Evolutionary conservation across 2,888 invertebrate species (phyloP).

Genomic region (Cataglyphis cursor): DNA sequence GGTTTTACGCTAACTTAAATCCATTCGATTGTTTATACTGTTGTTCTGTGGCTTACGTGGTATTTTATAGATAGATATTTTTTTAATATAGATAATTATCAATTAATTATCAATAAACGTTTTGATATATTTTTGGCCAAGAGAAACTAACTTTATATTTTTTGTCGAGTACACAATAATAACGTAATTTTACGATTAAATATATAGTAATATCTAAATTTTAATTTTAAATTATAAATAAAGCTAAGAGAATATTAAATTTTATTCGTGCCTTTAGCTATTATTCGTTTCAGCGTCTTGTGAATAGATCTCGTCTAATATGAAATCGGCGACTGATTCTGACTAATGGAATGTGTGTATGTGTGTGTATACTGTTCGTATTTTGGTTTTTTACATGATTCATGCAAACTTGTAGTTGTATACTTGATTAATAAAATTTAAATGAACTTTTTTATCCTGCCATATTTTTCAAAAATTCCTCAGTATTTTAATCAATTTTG

Average conservation of each 20-base stretch:
- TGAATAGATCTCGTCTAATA: constrained; percentile 12
- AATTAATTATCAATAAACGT: neutral
- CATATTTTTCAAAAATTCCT: constrained; percentile 22
- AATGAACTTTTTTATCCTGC: constrained; percentile 60
- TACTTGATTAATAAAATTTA: constrained; percentile 65
- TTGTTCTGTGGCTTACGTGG: constrained; percentile 15
- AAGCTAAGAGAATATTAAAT: neutral
- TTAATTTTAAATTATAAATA: constrained; percentile 19
- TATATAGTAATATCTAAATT: constrained; percentile 2
- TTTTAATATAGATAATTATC: neutral
- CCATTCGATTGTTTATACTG: constrained; percentile 2
- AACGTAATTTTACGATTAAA: neutral
- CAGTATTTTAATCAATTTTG: neutral
- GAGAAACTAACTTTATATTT: constrained; percentile 18
- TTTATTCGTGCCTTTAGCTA: neutral
- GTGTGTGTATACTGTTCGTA: constrained; percentile 40
- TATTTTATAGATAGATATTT: constrained; percentile 35
- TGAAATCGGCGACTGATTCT: constrained; percentile 19
- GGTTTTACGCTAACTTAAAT: constrained; percentile 90
- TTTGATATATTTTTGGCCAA: neutral
- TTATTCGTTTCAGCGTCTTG: constrained; percentile 14
- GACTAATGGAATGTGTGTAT: constrained; percentile 41
- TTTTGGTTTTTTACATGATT: constrained; percentile 58
- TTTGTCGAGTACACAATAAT: constrained; percentile 23
- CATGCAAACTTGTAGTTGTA: constrained; percentile 51